Base-by-base conservation (phyloP, 2,888 invertebrate species). In the Cataglyphis livida region DNA sequence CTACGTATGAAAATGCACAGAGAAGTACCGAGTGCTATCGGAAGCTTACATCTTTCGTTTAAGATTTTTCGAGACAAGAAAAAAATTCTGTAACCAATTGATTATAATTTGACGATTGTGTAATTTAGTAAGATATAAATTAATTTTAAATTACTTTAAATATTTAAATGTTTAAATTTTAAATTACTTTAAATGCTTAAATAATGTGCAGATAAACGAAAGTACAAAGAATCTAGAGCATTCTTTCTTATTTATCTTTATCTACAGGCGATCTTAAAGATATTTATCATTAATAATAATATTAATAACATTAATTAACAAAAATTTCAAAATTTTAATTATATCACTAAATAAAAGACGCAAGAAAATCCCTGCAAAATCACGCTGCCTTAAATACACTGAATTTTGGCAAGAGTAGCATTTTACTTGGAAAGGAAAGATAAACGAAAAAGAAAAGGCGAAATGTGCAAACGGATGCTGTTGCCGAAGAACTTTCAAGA, bases 401-500 rank as follows among this genome's bases (percentile, higher is more conserved):
- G 85, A 90, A 90, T 90, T 90, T 90, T 84, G 89, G 86, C 38
- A 61, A 68, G 84, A 90, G 86, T 84, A 84, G 81, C 87, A 89
- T 87, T 90, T 82, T 12, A 88, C 32, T 41, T 32, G 73, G 65
- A 88, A 84, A 84, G 83, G 73, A 54, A 68, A 75, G 79, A 44
- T 71, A 64, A 83, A 82, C 38, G n/a, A 25, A 25, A 32, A 28
- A 66, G 48, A 25, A 82, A 78, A 48, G 38, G 32, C 57, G 65
- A 87, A 88, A 88, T 82, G 86, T 85, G 88, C 64, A 83, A 88
- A 85, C 84, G 85, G 79, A 68, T 71, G 66, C 78, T 84, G 85
- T 84, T 74, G 84, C 66, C 32, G 65, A 28, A 54, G 82, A 68
- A 84, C 73, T 86, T 78, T 82, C 76, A 59, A 57, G 57, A 79